These are phyloP conservation scores for Loris lydekkerianus DNA, from an alignment of 2,797 vertebrate species.

Conservation along the genomic window DNA sequence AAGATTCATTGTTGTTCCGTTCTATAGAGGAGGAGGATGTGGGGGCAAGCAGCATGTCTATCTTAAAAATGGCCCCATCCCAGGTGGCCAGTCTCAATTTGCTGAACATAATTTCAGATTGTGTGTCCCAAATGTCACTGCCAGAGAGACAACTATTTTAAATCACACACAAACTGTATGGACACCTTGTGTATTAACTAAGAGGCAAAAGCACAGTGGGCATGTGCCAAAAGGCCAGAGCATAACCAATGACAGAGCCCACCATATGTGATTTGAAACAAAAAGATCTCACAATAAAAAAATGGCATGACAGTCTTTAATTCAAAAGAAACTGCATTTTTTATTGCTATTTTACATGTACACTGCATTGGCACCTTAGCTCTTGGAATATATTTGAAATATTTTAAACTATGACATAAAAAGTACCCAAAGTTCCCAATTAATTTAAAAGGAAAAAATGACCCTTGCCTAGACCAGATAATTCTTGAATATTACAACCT, in stretches of 20 bases:
- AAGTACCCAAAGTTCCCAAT: background rate
- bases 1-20: background rate
- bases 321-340: background rate
- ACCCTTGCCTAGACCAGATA: constrained; percentile 8
- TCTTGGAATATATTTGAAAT: constrained; percentile 49
- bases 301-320: background rate
- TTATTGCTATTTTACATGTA: background rate
- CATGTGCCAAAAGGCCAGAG: background rate
- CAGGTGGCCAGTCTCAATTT: background rate
- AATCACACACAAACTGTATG: too few relatives aligned
- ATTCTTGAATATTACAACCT: background rate
- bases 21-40: background rate
- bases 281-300: background rate
- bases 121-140: background rate
- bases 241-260: background rate
- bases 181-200: background rate
- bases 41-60: too few relatives aligned
- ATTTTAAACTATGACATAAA: background rate
- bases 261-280: background rate
- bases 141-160: background rate
- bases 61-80: background rate
- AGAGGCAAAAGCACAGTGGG: background rate
- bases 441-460: constrained; percentile 7
- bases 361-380: background rate
- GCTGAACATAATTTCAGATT: background rate